phyloP scores from a whole-genome alignment of 2,113 vertebrate genomes.

The Orthochromis indermauri region DNA sequence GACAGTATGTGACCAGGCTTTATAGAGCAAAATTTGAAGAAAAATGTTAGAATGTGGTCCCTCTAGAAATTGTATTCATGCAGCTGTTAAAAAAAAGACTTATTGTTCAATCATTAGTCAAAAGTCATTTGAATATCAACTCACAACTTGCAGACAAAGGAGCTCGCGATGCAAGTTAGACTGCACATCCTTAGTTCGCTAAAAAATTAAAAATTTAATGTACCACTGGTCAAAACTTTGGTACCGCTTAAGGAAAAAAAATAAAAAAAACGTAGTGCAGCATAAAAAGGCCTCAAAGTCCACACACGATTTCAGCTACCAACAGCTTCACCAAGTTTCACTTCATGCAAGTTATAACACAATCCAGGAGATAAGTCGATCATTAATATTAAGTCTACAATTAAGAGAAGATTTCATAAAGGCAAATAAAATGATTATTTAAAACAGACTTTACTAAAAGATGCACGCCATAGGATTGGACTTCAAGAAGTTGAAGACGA shows the following conservation, averaged over 20 bases:
- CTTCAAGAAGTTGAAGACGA: background rate
- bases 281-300: background rate
- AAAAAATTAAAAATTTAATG: background rate
- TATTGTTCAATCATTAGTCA: background rate
- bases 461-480: background rate
- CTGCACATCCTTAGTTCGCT: background rate
- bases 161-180: fast-evolving
- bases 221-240: background rate
- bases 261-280: fast-evolving
- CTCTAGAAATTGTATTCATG: background rate
- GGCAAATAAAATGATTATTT: fast-evolving
- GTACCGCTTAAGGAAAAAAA: too few species aligned
- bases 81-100: background rate
- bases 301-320: fast-evolving
- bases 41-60: background rate
- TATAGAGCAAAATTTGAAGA: background rate
- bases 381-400: background rate
- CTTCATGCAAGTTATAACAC: background rate
- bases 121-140: background rate
- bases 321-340: background rate
- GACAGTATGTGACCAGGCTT: background rate
- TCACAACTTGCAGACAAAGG: background rate
- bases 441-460: background rate
- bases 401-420: background rate
- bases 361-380: background rate